phyloP scores from a whole-genome alignment of 1,140 invertebrate species.

The Elysia chlorotica region DNA sequence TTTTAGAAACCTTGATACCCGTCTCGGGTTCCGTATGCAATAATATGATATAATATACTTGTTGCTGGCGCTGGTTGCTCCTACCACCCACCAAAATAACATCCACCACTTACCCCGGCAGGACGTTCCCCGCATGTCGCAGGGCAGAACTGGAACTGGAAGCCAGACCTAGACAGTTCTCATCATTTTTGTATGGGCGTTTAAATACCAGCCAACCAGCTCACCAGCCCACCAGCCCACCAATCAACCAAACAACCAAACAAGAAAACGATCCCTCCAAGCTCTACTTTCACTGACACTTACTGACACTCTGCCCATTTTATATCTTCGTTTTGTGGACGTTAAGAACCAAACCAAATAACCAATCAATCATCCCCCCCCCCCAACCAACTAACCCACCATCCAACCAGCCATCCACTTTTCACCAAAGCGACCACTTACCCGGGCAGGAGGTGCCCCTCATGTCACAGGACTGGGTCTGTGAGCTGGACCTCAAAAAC shows the following conservation, averaged over 20 bases:
- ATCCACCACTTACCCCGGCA: background rate
- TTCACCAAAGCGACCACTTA: too few relatives aligned
- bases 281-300: too few relatives aligned
- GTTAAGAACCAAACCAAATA: too few relatives aligned
- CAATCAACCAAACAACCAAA: too few relatives aligned
- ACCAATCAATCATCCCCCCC: too few relatives aligned
- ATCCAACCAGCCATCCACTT: background rate
- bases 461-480: background rate
- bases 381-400: too few relatives aligned
- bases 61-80: background rate
- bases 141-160: background rate
- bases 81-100: too few relatives aligned
- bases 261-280: too few relatives aligned
- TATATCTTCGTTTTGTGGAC: too few relatives aligned
- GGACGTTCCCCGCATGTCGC: background rate
- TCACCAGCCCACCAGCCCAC: too few relatives aligned
- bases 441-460: background rate
- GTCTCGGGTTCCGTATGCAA: background rate
- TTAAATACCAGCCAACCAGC: too few relatives aligned
- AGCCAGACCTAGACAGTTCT: background rate
- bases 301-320: too few relatives aligned
- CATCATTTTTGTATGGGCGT: background rate
- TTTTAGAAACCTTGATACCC: background rate
- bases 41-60: background rate
- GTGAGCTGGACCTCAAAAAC: background rate